These are phyloP conservation scores for Caenorhabditis parvicauda DNA, from an alignment of 2,888 invertebrate genomes.

Conservation along the genomic window DNA sequence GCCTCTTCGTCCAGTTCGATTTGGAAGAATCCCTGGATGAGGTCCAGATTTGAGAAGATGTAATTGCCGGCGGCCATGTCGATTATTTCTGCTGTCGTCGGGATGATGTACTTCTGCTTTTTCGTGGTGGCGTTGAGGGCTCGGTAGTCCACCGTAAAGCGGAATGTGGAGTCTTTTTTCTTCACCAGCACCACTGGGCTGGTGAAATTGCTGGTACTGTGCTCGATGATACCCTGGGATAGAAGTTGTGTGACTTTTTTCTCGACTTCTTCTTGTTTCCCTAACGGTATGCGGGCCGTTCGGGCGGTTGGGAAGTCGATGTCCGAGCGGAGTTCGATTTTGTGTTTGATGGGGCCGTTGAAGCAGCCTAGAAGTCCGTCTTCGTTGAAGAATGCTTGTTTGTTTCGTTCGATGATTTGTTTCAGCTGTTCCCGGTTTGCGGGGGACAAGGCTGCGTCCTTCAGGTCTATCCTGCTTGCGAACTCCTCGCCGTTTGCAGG, in stretches of 20 bases:
- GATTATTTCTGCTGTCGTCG: constrained; percentile 9
- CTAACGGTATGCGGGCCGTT: constrained; percentile 7
- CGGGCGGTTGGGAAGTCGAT: neutral
- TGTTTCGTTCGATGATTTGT: constrained; percentile 1
- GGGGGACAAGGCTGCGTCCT: too few species aligned
- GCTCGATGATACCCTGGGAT: constrained; percentile 9
- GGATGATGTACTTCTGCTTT: constrained; percentile 5
- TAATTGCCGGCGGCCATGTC: constrained; percentile 5
- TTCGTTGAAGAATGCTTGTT: constrained; percentile 12
- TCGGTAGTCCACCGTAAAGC: constrained; percentile 25
- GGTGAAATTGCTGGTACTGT: constrained; percentile 1
- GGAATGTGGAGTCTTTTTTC: constrained; percentile 10
- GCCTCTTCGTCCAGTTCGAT: constrained; percentile 17
- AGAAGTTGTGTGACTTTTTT: constrained; percentile 6
- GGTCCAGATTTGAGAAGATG: constrained; percentile 26
- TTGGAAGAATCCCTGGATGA: constrained; percentile 30
- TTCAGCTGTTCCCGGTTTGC: neutral
- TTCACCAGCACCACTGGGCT: constrained; percentile 18
- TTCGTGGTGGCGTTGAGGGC: constrained; percentile 13
- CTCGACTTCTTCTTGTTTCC: constrained; percentile 5
- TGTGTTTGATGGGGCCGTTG: constrained; percentile 11
- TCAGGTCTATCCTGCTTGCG: too few species aligned
- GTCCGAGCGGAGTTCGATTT: constrained; percentile 4
- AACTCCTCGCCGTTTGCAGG: too few species aligned
- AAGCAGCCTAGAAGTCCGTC: constrained; percentile 16